A percentile compares a stretch with the other conserved stretches of the same genome.
Evolutionary conservation across 2,888 invertebrate species (phyloP).

Genomic region (Coleophora flavipennella): DNA sequence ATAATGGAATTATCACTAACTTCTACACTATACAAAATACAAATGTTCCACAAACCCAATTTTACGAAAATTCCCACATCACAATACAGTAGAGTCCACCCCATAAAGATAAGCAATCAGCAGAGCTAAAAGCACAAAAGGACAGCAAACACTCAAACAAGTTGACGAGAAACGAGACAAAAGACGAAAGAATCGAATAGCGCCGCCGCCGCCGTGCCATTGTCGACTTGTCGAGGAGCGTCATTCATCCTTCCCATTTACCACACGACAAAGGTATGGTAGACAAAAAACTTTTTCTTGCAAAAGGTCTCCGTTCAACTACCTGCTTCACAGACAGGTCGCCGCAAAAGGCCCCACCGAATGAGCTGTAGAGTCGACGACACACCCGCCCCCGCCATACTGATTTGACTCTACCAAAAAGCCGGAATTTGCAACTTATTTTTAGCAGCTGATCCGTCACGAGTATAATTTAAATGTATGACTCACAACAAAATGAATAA

Average conservation of each 20-base stretch:
- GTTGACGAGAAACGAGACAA: constrained; percentile 20
- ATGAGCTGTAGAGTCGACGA: constrained; percentile 31
- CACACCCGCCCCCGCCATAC: constrained; percentile 33
- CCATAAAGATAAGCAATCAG: too few relatives aligned
- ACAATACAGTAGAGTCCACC: too few relatives aligned
- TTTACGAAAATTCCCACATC: too few relatives aligned
- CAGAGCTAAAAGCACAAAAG: constrained; percentile 19
- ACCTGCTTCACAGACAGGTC: constrained; percentile 48
- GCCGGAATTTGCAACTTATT: constrained; percentile 22
- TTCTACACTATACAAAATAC: background rate
- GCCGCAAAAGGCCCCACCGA: constrained; percentile 25
- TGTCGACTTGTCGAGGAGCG: constrained; percentile 20
- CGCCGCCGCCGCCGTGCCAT: too few relatives aligned
- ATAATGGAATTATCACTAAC: too few relatives aligned
- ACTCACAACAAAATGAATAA: constrained; percentile 24
- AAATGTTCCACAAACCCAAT: constrained; percentile 5
- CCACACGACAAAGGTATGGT: constrained; percentile 28
- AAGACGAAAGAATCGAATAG: too few relatives aligned
- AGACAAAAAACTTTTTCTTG: constrained; percentile 41
- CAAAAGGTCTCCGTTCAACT: constrained; percentile 31
- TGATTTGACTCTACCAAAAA: constrained; percentile 22
- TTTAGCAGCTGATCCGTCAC: constrained; percentile 36
- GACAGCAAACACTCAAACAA: constrained; percentile 33
- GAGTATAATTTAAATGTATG: too few relatives aligned
- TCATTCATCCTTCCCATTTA: constrained; percentile 27